Evolutionary conservation across 2,113 vertebrate genomes (phyloP).

Genomic region (Anhinga anhinga): DNA sequence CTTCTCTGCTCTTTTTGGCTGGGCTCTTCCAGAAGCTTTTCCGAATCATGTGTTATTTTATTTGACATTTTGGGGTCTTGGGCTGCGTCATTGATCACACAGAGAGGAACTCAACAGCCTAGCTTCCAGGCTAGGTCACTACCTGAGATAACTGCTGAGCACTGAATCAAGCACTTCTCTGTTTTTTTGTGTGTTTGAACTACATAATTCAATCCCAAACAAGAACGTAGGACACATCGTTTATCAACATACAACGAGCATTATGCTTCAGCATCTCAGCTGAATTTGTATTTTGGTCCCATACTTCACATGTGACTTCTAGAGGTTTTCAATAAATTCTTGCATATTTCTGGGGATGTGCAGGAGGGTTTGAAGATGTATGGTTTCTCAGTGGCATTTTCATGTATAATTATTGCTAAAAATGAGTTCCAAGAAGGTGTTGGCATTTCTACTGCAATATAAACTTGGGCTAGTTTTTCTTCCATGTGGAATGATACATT

Average conservation of each 20-base stretch:
- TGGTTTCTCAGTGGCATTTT: neutral
- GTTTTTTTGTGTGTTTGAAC: neutral
- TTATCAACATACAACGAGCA: neutral
- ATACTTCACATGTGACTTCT: neutral
- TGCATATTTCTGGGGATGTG: neutral
- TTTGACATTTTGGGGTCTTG: constrained; percentile 31
- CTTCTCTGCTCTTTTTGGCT: neutral
- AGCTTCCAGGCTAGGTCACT: neutral
- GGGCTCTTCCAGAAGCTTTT: neutral
- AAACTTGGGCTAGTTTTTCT: neutral
- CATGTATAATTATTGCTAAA: neutral
- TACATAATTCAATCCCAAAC: neutral
- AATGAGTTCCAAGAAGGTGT: neutral
- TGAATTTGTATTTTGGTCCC: neutral
- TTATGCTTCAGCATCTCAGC: neutral
- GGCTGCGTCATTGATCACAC: neutral
- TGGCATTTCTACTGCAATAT: neutral
- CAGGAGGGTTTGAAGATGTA: neutral
- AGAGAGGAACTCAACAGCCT: neutral
- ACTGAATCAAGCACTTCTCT: neutral
- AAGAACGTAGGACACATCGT: neutral
- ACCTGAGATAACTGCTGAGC: neutral
- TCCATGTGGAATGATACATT: neutral
- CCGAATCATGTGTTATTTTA: constrained; percentile 24
- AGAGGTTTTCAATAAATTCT: neutral